A percentile compares a stretch with the other conserved stretches of the same genome.
phyloP scores from a whole-genome alignment of 2,113 vertebrate genomes.

The Coturnix japonica region DNA sequence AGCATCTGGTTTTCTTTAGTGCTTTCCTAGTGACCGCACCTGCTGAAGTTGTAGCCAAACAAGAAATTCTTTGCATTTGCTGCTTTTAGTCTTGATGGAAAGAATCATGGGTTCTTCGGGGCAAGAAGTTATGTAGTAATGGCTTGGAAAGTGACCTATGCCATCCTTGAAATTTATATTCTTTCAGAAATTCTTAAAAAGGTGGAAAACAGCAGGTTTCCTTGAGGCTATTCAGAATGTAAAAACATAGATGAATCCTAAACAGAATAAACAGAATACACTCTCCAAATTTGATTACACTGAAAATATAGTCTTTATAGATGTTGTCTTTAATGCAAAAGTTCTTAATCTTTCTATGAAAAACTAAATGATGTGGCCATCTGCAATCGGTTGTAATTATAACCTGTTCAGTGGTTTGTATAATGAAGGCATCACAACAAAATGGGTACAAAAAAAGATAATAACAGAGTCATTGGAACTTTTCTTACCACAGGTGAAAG shows the following conservation, averaged over 20 bases:
- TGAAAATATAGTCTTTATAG: neutral
- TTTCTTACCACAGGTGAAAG: neutral
- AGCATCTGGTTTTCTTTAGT: neutral
- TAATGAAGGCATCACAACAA: neutral
- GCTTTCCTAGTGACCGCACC: neutral
- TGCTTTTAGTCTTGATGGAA: neutral
- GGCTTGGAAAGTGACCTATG: neutral
- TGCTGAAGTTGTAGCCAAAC: neutral
- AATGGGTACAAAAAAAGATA: neutral
- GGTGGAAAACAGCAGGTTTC: neutral
- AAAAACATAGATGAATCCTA: neutral
- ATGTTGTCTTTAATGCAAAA: neutral
- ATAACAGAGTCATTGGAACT: neutral
- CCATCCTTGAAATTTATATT: neutral
- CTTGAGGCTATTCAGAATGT: neutral
- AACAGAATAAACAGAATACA: neutral
- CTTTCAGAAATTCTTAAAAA: neutral
- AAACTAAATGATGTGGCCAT: neutral
- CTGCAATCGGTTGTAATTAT: neutral
- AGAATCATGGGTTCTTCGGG: neutral
- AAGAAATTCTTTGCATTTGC: neutral
- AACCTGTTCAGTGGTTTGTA: rapidly evolving
- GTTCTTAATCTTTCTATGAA: neutral
- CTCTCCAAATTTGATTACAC: neutral
- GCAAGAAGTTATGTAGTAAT: neutral